Evolutionary conservation across 2,888 invertebrate species (phyloP).

Genomic region (Hyposoter dolosus): DNA sequence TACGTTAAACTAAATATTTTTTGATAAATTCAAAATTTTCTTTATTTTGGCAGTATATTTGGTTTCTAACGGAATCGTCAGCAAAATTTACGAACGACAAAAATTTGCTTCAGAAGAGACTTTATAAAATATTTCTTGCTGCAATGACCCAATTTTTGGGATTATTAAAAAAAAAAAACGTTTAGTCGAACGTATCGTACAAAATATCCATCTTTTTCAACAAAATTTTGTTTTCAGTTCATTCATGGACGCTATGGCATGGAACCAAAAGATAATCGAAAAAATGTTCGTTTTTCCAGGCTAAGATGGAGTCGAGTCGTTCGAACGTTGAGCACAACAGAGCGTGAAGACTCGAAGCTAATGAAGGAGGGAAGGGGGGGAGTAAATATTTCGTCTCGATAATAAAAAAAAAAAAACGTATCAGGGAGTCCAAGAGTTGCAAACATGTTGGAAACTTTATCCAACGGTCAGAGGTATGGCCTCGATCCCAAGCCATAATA

Average conservation of each 20-base stretch:
- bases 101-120: no score
- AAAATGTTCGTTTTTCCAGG: background rate
- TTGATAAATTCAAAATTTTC: no score
- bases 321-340: constrained; percentile 15
- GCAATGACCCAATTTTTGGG: no score
- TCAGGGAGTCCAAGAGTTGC: background rate
- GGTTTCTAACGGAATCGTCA: no score
- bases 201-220: no score
- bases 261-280: background rate
- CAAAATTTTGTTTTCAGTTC: no score
- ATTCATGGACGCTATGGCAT: background rate
- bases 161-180: no score
- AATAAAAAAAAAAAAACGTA: background rate
- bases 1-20: no score
- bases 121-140: no score
- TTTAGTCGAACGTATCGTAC: no score
- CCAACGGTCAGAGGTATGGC: background rate
- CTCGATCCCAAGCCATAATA: constrained; percentile 34
- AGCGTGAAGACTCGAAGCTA: constrained; percentile 34
- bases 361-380: background rate
- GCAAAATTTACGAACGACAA: no score
- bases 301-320: constrained; percentile 20
- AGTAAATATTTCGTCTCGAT: background rate
- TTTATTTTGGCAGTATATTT: no score
- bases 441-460: constrained; percentile 21